Evolutionary conservation across 2,797 vertebrate genomes (phyloP), one percentile per base, ranked within the genome.

Genomic region (Enteromius thamalakanensis): DNA sequence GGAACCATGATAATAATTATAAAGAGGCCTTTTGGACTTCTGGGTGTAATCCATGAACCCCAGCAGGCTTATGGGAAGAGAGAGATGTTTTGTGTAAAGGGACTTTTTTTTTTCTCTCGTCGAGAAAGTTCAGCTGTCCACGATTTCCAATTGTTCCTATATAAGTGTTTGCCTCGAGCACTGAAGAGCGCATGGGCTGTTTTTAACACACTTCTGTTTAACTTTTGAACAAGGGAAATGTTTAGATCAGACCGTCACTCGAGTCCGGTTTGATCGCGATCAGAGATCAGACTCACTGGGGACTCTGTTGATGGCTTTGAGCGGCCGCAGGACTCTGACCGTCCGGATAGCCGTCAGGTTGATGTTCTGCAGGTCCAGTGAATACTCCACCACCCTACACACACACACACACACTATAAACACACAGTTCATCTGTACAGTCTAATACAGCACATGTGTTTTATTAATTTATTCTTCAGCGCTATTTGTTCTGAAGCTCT

Each of bases 301-400:
- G 86, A 99, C 97, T 55, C 97, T 95, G 93, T 99, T 99, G 92
- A 99, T 99, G 82, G 98, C 97, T 95, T 98, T 99, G 87, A 99
- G 96, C 15, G 98, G 97, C 53, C 97, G 94, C 90, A 99, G 95
- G 40, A 99, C 98, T 0, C 98, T 93, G 87, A 99, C 98, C 0
- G 98, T 99, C 80, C 98, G 96, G 90, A 99, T 99, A 88, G 98
- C 97, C 0, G 98, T 98, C 87, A 99, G 94, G 91, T 98, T 99
- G 91, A 99, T 92, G 83, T 99, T 99, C 91, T 99, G 98, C 76
- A 99, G 95, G 89, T 99, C 97, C 94, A 99, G 92, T 0, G 98
- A 99, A 88, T 99, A 99, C 86, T 99, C 98, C 14, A 99, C 94
- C 94, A 99, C 98, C 91, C 97, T 99, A 92, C 90, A 40, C 26